Evolutionary conservation across 2,113 vertebrate species (phyloP).

Genomic region (Dasypus novemcinctus): DNA sequence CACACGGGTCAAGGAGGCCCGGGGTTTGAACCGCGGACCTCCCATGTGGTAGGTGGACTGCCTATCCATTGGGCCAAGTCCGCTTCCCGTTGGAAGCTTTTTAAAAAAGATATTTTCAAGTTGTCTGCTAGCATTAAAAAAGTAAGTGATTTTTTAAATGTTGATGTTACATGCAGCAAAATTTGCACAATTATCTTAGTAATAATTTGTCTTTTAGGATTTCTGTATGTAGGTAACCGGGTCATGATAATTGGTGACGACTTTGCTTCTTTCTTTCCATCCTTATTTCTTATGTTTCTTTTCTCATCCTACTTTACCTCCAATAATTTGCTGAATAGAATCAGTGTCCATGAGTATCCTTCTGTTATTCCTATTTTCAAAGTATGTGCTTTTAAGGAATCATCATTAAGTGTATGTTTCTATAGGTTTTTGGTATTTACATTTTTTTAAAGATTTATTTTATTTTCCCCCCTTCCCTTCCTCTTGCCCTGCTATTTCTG

Average conservation of each 20-base stretch:
- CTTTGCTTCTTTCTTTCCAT: neutral
- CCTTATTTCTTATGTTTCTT: neutral
- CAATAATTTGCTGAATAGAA: neutral
- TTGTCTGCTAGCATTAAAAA: neutral
- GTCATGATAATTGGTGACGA: neutral
- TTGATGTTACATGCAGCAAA: neutral
- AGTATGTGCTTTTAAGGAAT: neutral
- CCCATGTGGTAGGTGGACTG: no score
- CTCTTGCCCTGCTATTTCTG: no score
- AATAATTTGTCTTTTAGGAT: neutral
- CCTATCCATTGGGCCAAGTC: no score
- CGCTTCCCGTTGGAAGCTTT: no score
- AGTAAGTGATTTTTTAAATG: slow-evolving; percentile 16
- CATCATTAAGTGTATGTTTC: neutral
- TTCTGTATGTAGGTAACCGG: neutral
- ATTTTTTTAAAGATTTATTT: no score
- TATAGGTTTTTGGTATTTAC: neutral
- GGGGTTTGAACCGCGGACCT: no score
- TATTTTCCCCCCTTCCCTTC: no score
- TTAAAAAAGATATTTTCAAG: neutral
- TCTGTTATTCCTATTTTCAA: neutral
- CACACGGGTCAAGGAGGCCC: no score
- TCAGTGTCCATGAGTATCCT: neutral
- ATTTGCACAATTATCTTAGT: neutral
- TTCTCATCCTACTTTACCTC: neutral